phyloP scores from a whole-genome alignment of 2,797 vertebrate genomes.

The Myripristis murdjan region DNA sequence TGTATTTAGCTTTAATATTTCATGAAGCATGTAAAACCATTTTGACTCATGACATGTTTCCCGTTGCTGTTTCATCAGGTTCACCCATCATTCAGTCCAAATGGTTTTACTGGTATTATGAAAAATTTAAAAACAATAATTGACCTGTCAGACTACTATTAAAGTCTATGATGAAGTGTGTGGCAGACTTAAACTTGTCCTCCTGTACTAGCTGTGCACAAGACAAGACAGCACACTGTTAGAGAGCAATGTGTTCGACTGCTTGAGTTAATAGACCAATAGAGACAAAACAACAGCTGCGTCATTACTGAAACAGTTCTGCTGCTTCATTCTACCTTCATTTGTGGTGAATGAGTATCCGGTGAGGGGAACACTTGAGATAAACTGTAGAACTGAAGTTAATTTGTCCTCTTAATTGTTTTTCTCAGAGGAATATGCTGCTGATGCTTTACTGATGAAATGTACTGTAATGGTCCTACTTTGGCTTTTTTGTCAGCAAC shows the following conservation, averaged over 20 bases:
- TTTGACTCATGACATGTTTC: background rate
- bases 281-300: too few species aligned
- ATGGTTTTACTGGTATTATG: slow-evolving; percentile 2
- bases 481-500: too few species aligned
- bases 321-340: background rate
- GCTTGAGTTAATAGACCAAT: background rate
- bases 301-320: background rate
- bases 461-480: too few species aligned
- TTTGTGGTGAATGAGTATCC: too few species aligned
- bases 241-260: background rate
- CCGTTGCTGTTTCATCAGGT: background rate
- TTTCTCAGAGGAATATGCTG: too few species aligned
- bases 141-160: background rate
- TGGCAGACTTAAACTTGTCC: too few species aligned
- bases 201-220: too few species aligned
- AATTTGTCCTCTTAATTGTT: too few species aligned
- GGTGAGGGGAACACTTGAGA: too few species aligned
- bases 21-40: slow-evolving; percentile 6
- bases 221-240: background rate
- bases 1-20: background rate
- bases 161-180: too few species aligned
- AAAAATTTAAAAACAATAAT: slow-evolving; percentile 13
- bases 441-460: too few species aligned
- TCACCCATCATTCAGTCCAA: slow-evolving; percentile 24
- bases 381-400: too few species aligned